Evolutionary conservation across 2,113 vertebrate species (phyloP), one percentile per base, ranked within the genome.

Genomic region (Albula glossodonta): DNA sequence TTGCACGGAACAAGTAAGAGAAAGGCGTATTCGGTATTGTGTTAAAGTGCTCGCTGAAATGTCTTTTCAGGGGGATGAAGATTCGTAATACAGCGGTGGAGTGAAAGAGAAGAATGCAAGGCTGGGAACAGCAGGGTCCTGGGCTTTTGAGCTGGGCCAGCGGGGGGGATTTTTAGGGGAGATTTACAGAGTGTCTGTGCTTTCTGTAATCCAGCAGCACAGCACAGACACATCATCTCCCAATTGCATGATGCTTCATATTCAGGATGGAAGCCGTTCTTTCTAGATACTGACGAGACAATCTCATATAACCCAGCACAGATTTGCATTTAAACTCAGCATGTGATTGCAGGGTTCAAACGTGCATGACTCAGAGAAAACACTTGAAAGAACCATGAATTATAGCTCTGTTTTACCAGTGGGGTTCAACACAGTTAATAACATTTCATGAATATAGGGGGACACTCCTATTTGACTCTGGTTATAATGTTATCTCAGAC

Each of bases 61-160:
- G 70, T 77, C 7, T 56, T 56, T 56, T 56, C 12, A 9, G 84
- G 56, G 22, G 84, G 77, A 41, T 63, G 19, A 17, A 41, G 31
- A 15, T 2, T 41, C 78, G 17, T 94, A 90, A 82, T 88, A 93
- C 89, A 94, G 89, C 89, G 88, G 92, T 91, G 88, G 89, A 90
- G 85, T 89, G 84, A 89, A 93, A 92, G 90, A 91, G 89, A 94
- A 90, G 87, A 85, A 90, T 84, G 83, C 19, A 51, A 86, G 83
- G 86, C 85, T 92, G 88, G 87, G 85, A 92, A 92, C 66, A 92
- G 89, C 92, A 93, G 94, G 41, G 77, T 17, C 56, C 41, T 25
- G 48, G n/a, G 25, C 56, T 89, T 89, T 87, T 85, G 80, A 63
- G 83, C 77, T 63, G 81, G 78, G 80, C 85, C 78, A 84, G 81